Conservation (phyloP, 2,888 invertebrate genomes). For the Stegophylla sp. region DNA sequence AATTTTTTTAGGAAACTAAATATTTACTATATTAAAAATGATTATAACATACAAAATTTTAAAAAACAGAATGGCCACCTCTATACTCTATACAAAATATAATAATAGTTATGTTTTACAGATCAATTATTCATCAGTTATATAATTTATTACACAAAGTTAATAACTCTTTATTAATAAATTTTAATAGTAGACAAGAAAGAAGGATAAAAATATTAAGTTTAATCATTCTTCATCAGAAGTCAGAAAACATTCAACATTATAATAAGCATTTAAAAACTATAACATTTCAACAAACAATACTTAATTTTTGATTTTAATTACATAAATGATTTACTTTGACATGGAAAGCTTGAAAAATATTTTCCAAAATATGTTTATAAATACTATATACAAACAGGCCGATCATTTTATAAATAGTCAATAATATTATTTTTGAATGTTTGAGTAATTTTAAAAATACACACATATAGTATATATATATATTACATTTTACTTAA, state of each 20-base stretch:
- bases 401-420: no score
- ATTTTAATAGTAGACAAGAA: constrained; percentile 19
- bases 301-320: constrained; percentile 32
- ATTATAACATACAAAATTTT: neutral
- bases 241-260: constrained; percentile 9
- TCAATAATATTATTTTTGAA: no score
- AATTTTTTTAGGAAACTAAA: neutral
- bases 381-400: neutral
- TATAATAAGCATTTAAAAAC: constrained; percentile 33
- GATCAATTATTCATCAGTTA: no score
- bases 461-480: no score
- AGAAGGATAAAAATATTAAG: neutral
- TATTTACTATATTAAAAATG: neutral
- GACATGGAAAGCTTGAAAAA: neutral
- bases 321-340: constrained; percentile 3
- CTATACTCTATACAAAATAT: neutral
- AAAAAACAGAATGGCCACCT: constrained; percentile 6
- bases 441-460: no score
- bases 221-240: constrained; percentile 7
- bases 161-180: neutral
- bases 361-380: neutral
- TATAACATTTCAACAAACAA: constrained; percentile 43
- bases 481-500: no score
- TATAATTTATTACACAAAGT: constrained; percentile 1
- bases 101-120: no score